Evolutionary conservation across 92 coral and sea anemone genomes (phyloP).

Genomic region (Hydrozoanthus gracilis): DNA sequence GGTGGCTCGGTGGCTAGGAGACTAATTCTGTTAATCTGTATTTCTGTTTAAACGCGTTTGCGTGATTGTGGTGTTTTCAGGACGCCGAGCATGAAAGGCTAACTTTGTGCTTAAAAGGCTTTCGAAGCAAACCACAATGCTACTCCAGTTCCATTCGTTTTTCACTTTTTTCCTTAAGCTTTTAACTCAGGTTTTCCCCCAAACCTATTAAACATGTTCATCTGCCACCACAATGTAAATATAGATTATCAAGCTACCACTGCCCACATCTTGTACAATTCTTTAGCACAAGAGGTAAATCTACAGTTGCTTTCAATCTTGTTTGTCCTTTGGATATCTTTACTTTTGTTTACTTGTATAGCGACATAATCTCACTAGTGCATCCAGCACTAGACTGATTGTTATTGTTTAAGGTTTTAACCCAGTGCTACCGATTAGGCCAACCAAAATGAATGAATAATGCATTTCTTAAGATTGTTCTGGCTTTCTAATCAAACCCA

Average conservation of each 20-base stretch:
- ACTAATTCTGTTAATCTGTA: not conserved
- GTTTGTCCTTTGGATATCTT: not conserved
- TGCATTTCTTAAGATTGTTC: conserved; percentile 48
- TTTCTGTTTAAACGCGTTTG: not conserved
- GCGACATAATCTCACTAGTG: not conserved
- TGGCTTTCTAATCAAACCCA: conserved; percentile 6
- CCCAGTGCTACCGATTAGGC: conserved; percentile 52
- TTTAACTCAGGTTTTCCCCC: conserved; percentile 23
- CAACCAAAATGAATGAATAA: conserved; percentile 66
- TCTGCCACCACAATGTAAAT: conserved; percentile 31
- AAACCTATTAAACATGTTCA: conserved; percentile 22
- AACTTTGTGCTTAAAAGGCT: not conserved
- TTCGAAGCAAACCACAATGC: not conserved
- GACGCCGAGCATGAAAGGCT: no score
- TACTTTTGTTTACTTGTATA: not conserved
- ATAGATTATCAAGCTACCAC: not conserved
- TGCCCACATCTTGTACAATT: not conserved
- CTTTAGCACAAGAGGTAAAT: not conserved
- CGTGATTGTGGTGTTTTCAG: no score
- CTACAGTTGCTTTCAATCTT: not conserved
- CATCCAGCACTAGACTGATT: not conserved
- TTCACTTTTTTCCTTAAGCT: not conserved
- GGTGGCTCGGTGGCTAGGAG: conserved; percentile 4
- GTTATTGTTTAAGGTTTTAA: conserved; percentile 8
- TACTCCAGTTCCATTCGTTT: not conserved